A percentile compares a stretch with the other conserved stretches of the same genome.
These are phyloP conservation scores for Tetramorium parvispinum DNA, from an alignment of 1,140 invertebrate genomes.

Conservation along the genomic window DNA sequence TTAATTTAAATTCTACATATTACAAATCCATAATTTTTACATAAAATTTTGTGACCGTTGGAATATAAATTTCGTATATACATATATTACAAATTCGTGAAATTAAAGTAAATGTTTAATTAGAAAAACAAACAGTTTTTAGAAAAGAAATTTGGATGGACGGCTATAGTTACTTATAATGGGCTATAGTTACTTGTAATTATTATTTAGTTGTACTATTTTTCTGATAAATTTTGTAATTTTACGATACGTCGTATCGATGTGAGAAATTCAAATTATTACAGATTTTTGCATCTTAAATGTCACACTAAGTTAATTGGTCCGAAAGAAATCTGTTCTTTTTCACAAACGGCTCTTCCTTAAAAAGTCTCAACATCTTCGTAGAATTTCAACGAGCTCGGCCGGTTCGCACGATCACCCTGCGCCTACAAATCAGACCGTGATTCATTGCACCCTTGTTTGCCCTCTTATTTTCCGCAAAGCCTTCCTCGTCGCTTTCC, in stretches of 20 bases:
- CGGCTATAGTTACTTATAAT: too few species aligned
- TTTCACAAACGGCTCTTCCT: constrained; percentile 35
- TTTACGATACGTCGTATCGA: background rate
- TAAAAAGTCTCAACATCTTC: constrained; percentile 52
- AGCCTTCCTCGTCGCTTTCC: background rate
- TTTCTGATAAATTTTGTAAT: background rate
- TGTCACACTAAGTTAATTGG: constrained; percentile 50
- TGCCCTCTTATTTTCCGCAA: constrained; percentile 46
- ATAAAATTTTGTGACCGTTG: background rate
- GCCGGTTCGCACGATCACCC: constrained; percentile 31
- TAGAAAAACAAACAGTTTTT: background rate
- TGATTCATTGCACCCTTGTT: constrained; percentile 64
- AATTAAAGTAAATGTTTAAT: constrained; percentile 7
- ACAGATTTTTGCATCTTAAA: background rate
- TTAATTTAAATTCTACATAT: background rate
- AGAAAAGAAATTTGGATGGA: background rate
- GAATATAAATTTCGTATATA: background rate
- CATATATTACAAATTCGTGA: background rate
- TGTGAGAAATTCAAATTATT: background rate
- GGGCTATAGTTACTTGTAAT: background rate
- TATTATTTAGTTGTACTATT: background rate
- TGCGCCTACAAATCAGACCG: constrained; percentile 65
- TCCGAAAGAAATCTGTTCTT: constrained; percentile 1
- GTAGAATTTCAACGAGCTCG: constrained; percentile 65
- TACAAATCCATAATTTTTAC: background rate